Evolutionary conservation across 2,113 vertebrate genomes (phyloP), one percentile per base, ranked within the genome.

Genomic region (Callopanchax toddi): DNA sequence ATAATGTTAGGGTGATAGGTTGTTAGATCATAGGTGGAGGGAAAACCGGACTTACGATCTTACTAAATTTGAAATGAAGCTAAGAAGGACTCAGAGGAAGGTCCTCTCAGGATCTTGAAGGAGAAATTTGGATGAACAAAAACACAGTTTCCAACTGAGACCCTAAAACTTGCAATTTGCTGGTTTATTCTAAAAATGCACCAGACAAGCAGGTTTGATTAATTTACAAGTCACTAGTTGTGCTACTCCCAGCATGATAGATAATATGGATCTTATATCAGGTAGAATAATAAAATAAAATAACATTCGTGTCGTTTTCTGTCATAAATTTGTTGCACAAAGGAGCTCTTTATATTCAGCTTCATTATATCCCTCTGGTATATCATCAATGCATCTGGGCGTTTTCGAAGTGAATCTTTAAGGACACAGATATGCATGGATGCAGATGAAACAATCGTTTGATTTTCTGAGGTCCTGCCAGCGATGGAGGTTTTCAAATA

Each of bases 391-490:
- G 10, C 13, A 25, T 44, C 32, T 25, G 25, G 45, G 3, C 5
- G 21, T 49, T 3, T 55, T 44, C 37, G 63, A 18, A 69, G 36
- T 36, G 46, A 66, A 60, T 42, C n/a, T 34, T 11, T 21, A 40
- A 21, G 44, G 43, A 51, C 61, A 65, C 63, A 6, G 17, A 42
- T 44, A 46, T 42, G 65, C 25, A 56, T 70, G 62, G 64, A 71
- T 48, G 6, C 46, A 71, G 69, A 74, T 84, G 56, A 85, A 86
- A 84, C 60, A 44, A 64, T 64, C 1, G 5, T 36, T 71, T 75
- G 67, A 79, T 83, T 86, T 74, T 79, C 60, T 49, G 57, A 39
- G 21, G 56, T 57, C 56, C 71, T 78, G 64, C 67, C 65, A 74
- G 67, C 37, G 21, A 64, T 50, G 16, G 50, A 65, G 59, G 56